Percentiles rank a stretch among this genome's conserved stretches.
Evolutionary conservation across 2,888 invertebrate species (phyloP).

Genomic region (Pheosia gnoma): DNA sequence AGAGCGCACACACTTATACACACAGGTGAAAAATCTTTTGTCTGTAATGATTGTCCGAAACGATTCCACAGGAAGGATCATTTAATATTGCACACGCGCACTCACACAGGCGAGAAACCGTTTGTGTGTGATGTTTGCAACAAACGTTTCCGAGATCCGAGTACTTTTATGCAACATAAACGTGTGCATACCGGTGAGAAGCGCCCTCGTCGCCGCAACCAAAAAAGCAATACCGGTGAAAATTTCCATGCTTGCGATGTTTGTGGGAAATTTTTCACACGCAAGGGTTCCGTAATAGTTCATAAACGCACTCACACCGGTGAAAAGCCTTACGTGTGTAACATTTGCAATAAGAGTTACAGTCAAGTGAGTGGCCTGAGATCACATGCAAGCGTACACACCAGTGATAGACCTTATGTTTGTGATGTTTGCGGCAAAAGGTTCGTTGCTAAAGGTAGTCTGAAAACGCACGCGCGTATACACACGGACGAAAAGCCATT

Average conservation of each 20-base stretch:
- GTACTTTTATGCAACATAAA: background rate
- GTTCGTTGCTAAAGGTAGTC: background rate
- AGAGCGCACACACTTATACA: slow-evolving; percentile 11
- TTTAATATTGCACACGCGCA: background rate
- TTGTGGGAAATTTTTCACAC: no score
- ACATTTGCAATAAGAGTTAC: background rate
- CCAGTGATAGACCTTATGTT: background rate
- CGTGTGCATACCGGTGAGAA: background rate
- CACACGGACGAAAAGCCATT: background rate
- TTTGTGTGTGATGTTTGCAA: background rate
- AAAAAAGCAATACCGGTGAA: background rate
- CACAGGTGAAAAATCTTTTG: slow-evolving; percentile 11
- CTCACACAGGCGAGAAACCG: slow-evolving; percentile 5
- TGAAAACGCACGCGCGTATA: background rate
- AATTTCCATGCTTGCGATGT: background rate
- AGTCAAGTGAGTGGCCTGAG: background rate
- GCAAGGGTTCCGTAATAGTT: no score
- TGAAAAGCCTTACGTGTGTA: background rate
- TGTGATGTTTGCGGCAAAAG: background rate
- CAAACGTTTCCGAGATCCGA: background rate
- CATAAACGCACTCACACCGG: background rate
- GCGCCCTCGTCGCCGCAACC: no score
- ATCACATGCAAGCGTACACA: background rate
- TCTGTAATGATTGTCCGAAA: slow-evolving; percentile 13
- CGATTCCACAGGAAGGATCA: slow-evolving; percentile 10